Percentiles rank a stretch among this genome's conserved stretches.
Conservation (phyloP, 2,113 vertebrate species). For the Saccopteryx bilineata region DNA sequence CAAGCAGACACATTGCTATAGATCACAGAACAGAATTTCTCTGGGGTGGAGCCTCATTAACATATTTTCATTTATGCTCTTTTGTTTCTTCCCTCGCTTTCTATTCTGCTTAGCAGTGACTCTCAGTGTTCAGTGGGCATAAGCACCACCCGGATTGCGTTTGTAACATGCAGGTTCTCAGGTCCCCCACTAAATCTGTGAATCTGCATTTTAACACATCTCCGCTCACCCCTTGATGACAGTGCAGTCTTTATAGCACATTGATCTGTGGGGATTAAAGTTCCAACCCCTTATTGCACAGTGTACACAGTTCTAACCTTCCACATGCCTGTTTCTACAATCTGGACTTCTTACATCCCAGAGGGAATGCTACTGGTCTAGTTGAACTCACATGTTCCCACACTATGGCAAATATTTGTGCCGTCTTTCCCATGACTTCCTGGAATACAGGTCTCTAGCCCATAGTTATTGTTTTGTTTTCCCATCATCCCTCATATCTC, state of each 20-base stretch:
- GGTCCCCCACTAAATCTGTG: background rate
- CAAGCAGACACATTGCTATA: background rate
- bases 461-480: slow-evolving; percentile 24
- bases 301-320: background rate
- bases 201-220: background rate
- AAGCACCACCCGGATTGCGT: background rate
- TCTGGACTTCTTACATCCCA: background rate
- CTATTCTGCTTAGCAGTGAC: background rate
- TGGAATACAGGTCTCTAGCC: background rate
- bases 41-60: background rate
- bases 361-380: background rate
- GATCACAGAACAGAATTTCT: background rate
- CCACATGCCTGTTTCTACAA: background rate
- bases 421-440: background rate
- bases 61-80: background rate
- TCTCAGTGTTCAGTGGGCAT: background rate
- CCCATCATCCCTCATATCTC: background rate
- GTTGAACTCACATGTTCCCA: background rate
- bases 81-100: background rate
- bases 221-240: background rate
- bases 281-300: background rate
- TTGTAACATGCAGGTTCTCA: background rate
- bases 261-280: background rate
- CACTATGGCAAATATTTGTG: background rate
- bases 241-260: background rate